Evolutionary conservation across 2,888 invertebrate species (phyloP).

Genomic region (Coenonympha glycerion): DNA sequence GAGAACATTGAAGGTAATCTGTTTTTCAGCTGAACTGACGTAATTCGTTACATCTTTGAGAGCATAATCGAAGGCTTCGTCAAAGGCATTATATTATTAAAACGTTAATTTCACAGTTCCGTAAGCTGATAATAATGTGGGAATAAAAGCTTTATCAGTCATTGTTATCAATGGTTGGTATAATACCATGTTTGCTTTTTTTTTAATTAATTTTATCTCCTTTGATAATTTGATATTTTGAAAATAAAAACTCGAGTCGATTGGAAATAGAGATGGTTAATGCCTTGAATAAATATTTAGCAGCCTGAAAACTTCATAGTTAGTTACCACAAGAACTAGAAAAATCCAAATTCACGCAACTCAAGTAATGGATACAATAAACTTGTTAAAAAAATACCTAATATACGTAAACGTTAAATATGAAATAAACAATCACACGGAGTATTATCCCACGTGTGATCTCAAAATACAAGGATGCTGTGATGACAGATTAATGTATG

Average conservation of each 20-base stretch:
- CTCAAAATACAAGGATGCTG: conserved; percentile 39
- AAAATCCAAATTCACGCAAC: no score
- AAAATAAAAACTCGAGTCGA: no score
- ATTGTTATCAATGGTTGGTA: conserved; percentile 7
- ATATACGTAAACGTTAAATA: no score
- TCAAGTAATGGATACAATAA: no score
- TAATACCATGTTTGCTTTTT: no score
- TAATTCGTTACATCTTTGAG: not conserved
- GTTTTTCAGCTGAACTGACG: no score
- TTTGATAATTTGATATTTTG: not conserved
- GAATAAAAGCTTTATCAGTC: conserved; percentile 10
- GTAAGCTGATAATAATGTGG: conserved; percentile 12
- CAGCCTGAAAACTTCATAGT: no score
- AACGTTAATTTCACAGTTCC: conserved; percentile 1
- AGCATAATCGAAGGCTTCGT: not conserved
- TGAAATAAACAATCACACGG: conserved; percentile 34
- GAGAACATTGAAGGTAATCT: no score
- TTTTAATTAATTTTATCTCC: conserved; percentile 9
- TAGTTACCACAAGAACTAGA: no score
- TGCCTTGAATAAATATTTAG: not conserved
- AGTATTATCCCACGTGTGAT: conserved; percentile 31
- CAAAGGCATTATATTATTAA: not conserved
- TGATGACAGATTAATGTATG: conserved; percentile 49
- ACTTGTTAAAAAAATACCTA: no score
- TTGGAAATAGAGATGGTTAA: no score